Base-by-base conservation (phyloP, 2,888 invertebrate genomes). In the Bruchidius siliquastri region DNA sequence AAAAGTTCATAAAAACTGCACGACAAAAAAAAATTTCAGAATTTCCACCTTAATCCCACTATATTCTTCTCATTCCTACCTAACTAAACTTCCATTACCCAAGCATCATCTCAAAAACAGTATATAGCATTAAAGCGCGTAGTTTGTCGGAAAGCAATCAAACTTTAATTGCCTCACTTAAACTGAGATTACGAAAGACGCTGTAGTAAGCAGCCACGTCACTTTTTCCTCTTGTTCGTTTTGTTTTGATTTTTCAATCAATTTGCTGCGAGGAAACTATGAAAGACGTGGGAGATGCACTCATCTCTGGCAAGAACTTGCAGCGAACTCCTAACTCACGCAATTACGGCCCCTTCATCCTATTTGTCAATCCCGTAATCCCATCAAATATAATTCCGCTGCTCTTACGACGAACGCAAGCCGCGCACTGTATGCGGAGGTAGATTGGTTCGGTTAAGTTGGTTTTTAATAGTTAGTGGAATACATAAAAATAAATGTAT, bases 291-390 rank as follows among this genome's bases (percentile, higher is more conserved):
- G 49, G 49, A 49, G 49, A 49, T 49, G 49, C 49, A 49, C 49
- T 49, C 49, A 49, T 49, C 49, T 49, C 49, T 49, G 49, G 49
- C 49, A 49, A 49, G 49, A 49, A 49, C 49, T 49, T 49, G 49
- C 49, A 49, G 49, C 49, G 49, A 49, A 49, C 22, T 68, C 68
- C 81, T 81, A 81, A 81, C 82, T 83, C 83, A 84, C 81, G 82
- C 83, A 84, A 84, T 84, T 85, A 85, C 84, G 83, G 80, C 81
- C 81, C 81, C 82, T 83, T 83, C 83, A 85, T 84, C 85, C 85
- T 84, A 84, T 85, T 85, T 85, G 85, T 85, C 85, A 85, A 85
- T 85, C 84, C 83, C 80, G 83, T 85, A 85, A 85, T 84, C 85
- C 84, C 83, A 85, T 85, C 85, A 84, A 84, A 84, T 82, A 82